A percentile compares a stretch with the other conserved stretches of the same genome.
These are phyloP conservation scores for Manduca sexta DNA, from an alignment of 1,140 invertebrate genomes.

Conservation along the genomic window DNA sequence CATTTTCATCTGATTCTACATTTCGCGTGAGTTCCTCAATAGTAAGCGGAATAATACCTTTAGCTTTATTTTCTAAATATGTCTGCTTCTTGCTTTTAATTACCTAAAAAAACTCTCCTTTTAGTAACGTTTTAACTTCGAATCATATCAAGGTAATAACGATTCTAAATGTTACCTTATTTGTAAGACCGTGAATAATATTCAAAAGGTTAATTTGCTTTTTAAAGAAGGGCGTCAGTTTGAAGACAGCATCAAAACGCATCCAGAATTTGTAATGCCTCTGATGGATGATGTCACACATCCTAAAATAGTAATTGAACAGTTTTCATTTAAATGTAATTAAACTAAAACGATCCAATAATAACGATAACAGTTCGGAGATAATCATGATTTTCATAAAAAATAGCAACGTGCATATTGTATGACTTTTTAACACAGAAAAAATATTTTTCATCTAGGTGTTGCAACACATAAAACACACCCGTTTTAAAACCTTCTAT, in stretches of 20 bases:
- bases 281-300: slow-evolving; percentile 82
- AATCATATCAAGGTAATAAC: neutral
- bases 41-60: slow-evolving; percentile 58
- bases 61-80: slow-evolving; percentile 67
- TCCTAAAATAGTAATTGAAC: slow-evolving; percentile 72
- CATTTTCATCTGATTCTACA: slow-evolving; percentile 27
- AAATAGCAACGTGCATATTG: neutral
- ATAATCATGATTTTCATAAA: too few species aligned
- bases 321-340: slow-evolving; percentile 1
- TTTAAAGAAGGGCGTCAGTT: slow-evolving; percentile 74
- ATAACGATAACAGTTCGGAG: too few species aligned
- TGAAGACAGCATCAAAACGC: slow-evolving; percentile 75
- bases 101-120: slow-evolving; percentile 53
- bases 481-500: too few species aligned
- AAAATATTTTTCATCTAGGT: too few species aligned
- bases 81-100: slow-evolving; percentile 75
- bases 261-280: slow-evolving; percentile 77
- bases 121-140: neutral
- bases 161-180: slow-evolving; percentile 51
- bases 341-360: too few species aligned
- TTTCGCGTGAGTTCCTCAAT: slow-evolving; percentile 32
- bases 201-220: slow-evolving; percentile 75
- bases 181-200: slow-evolving; percentile 78
- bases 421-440: too few species aligned
- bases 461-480: too few species aligned